These are phyloP conservation scores for Machaerirhynchus nigripectus DNA, from an alignment of 2,113 vertebrate genomes.

Conservation along the genomic window DNA sequence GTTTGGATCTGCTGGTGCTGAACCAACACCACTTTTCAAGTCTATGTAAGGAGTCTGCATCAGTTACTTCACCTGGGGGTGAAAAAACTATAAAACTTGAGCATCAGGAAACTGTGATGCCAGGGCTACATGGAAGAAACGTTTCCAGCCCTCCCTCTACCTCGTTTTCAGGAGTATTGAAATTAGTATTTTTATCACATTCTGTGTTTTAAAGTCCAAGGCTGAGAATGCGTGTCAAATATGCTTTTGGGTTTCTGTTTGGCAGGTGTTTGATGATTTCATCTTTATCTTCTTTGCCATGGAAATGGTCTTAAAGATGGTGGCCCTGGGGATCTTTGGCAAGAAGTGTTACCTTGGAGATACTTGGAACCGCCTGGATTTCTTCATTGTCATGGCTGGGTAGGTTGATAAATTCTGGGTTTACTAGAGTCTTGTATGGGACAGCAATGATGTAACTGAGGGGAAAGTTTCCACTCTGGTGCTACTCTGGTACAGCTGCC, in stretches of 20 bases:
- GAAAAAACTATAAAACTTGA: background rate
- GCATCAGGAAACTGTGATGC: background rate
- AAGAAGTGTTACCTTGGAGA: constrained; percentile 94
- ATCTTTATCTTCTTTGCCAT: constrained; percentile 92
- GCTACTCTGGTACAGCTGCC: background rate
- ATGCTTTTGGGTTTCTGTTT: background rate
- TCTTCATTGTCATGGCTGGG: constrained; percentile 99
- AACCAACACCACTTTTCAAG: background rate
- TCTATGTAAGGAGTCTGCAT: background rate
- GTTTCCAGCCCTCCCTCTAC: background rate
- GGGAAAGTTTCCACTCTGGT: background rate
- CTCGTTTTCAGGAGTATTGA: background rate
- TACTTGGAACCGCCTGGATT: constrained; percentile 97
- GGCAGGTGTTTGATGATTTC: constrained; percentile 79
- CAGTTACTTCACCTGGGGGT: background rate
- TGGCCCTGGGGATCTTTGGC: constrained; percentile 95
- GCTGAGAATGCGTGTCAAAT: background rate
- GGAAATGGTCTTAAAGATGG: constrained; percentile 99
- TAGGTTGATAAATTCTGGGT: constrained; percentile 63
- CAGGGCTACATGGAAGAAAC: background rate
- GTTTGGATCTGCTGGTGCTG: background rate
- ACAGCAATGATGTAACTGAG: background rate
- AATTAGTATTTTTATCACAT: background rate
- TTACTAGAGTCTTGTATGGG: background rate
- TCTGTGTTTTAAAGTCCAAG: background rate